Percentiles rank a stretch among this genome's conserved stretches.
Evolutionary conservation across 2,888 invertebrate genomes (phyloP).

Genomic region (Meghimatium bilineatum): DNA sequence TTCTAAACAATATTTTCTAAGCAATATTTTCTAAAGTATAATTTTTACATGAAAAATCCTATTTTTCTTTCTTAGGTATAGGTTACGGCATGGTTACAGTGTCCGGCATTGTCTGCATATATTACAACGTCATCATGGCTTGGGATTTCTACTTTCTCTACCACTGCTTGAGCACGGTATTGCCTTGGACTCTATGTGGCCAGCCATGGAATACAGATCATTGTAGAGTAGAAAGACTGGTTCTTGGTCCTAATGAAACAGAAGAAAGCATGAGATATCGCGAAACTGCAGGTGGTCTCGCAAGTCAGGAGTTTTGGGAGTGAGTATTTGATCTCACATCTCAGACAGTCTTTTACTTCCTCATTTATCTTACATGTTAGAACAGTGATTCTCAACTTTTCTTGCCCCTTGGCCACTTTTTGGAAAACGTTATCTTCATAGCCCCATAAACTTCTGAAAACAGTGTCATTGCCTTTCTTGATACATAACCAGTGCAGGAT

Average conservation of each 20-base stretch:
- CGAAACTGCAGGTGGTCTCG: neutral
- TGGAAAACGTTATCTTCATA: no score
- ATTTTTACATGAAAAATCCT: no score
- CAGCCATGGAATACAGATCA: constrained; percentile 71
- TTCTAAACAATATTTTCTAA: no score
- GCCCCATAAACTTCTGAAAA: no score
- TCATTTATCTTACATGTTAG: no score
- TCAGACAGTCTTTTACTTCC: no score
- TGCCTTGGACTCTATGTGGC: constrained; percentile 74
- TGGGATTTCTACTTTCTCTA: constrained; percentile 76
- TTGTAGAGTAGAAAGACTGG: constrained; percentile 39
- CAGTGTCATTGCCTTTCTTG: no score
- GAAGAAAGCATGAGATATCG: neutral
- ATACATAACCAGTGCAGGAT: no score
- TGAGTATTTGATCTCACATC: constrained; percentile 48
- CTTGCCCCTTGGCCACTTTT: no score
- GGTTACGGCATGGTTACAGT: constrained; percentile 76
- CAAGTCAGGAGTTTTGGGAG: constrained; percentile 62
- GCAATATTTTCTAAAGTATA: no score
- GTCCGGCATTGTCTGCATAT: constrained; percentile 73
- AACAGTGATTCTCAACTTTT: no score
- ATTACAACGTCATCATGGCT: constrained; percentile 76
- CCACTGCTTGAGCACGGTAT: constrained; percentile 65
- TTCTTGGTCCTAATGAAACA: no score
- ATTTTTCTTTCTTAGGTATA: constrained; percentile 67